Evolutionary conservation across 1,140 invertebrate genomes (phyloP), one percentile per base, ranked within the genome.

Genomic region (Drosophila hydei): DNA sequence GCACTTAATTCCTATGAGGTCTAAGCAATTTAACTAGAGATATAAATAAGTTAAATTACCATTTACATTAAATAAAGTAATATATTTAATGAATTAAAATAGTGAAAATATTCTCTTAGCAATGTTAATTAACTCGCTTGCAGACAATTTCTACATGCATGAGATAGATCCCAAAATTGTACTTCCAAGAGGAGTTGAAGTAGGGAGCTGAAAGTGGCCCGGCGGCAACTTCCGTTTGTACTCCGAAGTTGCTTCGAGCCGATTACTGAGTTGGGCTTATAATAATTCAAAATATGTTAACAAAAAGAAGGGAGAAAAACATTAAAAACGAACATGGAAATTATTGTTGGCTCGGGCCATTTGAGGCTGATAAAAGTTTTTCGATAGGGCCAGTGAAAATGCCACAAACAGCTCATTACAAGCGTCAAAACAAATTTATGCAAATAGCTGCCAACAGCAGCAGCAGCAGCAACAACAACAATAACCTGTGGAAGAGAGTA

Each of bases 361-460:
- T 64, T 25, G 60, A 59, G 54, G 30, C 70, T 75, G 83, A 87
- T 88, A 87, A 87, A 81, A 88, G 33, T 33, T 70, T 72, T 71
- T 87, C 68, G 83, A 87, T 88, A 88, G 81, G 50, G 67, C 38
- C 67, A 72, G 83, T 76, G 78, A 76, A 88, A 88, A 88, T 88
- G 78, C 83, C 83, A 88, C 83, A 88, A 88, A 79, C 78, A 83
- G 83, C 83, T 88, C 83, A 88, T 88, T 88, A 88, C 83, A 88
- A 83, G 83, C 83, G 75, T 88, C 83, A 88, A 88, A 88, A 88
- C 83, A 88, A 88, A 88, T 88, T 88, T 88, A 88, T 88, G 83
- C 83, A 88, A 88, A 88, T 88, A 87, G 62, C 72, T 23, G 62
- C n/a, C 18, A 11, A 21, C 27, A 64, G 16, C 6, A 47, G 16